Conservation (phyloP, 2,888 invertebrate species). For the Colostygia pectinataria region DNA sequence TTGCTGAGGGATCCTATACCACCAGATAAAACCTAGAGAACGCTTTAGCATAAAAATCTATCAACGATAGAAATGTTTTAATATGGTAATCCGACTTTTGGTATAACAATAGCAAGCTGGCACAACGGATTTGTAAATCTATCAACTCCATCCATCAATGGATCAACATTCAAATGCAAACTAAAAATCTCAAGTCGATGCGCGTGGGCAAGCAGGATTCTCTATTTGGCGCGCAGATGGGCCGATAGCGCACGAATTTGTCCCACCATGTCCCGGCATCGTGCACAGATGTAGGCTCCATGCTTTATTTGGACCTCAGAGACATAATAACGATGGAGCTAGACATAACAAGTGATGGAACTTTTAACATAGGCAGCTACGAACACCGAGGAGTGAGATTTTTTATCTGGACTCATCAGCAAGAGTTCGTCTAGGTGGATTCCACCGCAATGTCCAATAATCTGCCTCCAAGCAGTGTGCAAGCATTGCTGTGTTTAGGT, state of each 20-base stretch:
- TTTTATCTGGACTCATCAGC: too few species aligned
- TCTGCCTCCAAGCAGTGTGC: too few species aligned
- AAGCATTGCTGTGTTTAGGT: too few species aligned
- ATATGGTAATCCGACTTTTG: too few species aligned
- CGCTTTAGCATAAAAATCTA: too few species aligned
- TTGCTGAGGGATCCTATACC: too few species aligned
- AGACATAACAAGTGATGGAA: background rate
- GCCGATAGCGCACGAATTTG: conserved; percentile 36
- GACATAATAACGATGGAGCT: too few species aligned
- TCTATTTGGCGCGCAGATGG: conserved; percentile 35
- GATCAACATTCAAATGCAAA: conserved; percentile 9
- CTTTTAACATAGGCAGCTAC: background rate
- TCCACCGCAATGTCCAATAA: too few species aligned
- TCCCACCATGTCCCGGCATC: conserved; percentile 29
- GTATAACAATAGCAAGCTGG: too few species aligned
- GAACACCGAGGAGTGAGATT: background rate
- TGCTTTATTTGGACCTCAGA: conserved; percentile 20
- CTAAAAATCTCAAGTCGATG: conserved; percentile 14
- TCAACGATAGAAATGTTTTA: too few species aligned
- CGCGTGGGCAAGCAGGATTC: conserved; percentile 29
- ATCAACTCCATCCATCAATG: conserved; percentile 5
- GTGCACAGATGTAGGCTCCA: conserved; percentile 25
- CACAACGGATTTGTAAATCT: background rate
- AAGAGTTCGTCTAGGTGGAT: too few species aligned
- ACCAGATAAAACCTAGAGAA: too few species aligned